Percentiles rank a stretch among this genome's conserved stretches.
Evolutionary conservation across 2,797 vertebrate genomes (phyloP).

Genomic region (Cottoperca gobio): DNA sequence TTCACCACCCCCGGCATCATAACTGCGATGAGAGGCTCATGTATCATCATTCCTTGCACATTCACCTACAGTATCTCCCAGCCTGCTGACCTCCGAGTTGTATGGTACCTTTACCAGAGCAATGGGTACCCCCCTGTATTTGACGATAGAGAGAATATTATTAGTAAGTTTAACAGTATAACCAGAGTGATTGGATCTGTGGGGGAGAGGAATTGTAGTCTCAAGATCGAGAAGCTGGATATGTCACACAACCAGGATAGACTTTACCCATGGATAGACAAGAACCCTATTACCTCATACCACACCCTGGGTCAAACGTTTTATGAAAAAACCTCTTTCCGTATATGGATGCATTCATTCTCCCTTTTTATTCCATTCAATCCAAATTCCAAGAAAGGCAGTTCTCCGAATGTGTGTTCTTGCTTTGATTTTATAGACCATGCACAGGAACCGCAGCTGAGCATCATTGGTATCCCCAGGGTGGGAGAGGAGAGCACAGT

Average conservation of each 20-base stretch:
- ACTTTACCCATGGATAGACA: constrained; percentile 77
- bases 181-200: constrained; percentile 55
- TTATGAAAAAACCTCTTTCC: constrained; percentile 53
- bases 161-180: constrained; percentile 37
- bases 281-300: constrained; percentile 55
- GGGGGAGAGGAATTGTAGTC: constrained; percentile 57
- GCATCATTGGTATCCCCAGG: constrained; percentile 37
- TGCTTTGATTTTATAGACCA: constrained; percentile 51
- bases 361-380: background rate
- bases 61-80: constrained; percentile 53
- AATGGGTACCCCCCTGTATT: constrained; percentile 49
- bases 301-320: constrained; percentile 13
- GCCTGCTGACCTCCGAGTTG: constrained; percentile 41
- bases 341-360: background rate
- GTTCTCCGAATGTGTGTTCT: background rate
- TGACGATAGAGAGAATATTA: background rate
- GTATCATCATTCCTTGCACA: constrained; percentile 74
- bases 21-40: constrained; percentile 66
- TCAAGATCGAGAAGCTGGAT: constrained; percentile 64
- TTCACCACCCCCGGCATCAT: constrained; percentile 66
- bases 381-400: background rate
- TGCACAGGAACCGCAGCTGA: constrained; percentile 57
- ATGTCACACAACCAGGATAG: constrained; percentile 43
- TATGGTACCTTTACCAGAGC: constrained; percentile 69
- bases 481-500: constrained; percentile 65